These are phyloP conservation scores for Castor canadensis DNA, from an alignment of 2,113 vertebrate genomes.

Conservation along the genomic window DNA sequence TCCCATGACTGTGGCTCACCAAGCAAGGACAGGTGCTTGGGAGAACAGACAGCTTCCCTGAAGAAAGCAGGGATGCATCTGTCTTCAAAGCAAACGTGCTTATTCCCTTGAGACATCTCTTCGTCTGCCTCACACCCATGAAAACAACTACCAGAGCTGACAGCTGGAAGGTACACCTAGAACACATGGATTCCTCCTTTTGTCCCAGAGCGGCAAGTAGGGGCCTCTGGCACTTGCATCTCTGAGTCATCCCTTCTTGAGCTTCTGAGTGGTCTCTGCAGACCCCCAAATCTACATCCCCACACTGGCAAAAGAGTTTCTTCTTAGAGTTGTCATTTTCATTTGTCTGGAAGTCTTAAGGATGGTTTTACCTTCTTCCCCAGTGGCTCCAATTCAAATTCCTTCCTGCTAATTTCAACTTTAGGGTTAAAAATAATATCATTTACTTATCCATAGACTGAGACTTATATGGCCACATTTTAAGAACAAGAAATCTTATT, in stretches of 20 bases:
- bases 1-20: neutral
- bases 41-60: neutral
- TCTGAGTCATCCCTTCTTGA: neutral
- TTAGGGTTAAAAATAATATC: conserved; percentile 5
- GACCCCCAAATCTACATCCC: too few species aligned
- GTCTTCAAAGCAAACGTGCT: neutral
- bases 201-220: neutral
- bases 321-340: neutral
- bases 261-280: neutral
- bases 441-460: neutral
- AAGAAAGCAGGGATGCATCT: neutral
- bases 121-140: neutral
- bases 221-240: accelerated
- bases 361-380: neutral
- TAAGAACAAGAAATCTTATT: neutral
- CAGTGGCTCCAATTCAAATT: neutral
- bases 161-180: neutral
- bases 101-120: neutral
- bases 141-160: neutral
- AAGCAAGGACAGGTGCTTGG: neutral
- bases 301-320: too few species aligned
- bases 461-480: neutral
- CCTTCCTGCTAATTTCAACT: neutral
- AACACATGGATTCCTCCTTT: neutral
- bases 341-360: neutral